phyloP scores from a whole-genome alignment of 2,113 vertebrate genomes.

The Fulica atra region DNA sequence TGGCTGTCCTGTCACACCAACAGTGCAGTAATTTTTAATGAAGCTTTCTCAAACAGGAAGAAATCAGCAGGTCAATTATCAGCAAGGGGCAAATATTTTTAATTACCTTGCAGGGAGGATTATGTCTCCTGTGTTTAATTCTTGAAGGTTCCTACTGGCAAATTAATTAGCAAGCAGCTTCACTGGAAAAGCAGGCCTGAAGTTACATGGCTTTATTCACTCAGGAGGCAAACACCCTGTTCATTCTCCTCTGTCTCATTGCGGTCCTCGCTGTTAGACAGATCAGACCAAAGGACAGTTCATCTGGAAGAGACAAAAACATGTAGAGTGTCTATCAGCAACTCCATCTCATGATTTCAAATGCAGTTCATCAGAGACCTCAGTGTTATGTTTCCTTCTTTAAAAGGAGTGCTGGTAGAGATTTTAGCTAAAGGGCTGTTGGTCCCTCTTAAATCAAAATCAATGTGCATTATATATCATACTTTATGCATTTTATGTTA shows the following conservation, averaged over 20 bases:
- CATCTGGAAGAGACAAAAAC: background rate
- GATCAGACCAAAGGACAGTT: background rate
- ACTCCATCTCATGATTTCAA: background rate
- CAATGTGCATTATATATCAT: background rate
- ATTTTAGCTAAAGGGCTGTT: background rate
- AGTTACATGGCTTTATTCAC: background rate
- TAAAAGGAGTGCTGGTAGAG: background rate
- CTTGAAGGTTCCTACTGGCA: background rate
- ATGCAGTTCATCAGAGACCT: background rate
- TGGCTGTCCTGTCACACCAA: background rate
- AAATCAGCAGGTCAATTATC: background rate
- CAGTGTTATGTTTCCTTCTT: background rate
- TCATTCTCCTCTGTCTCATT: background rate
- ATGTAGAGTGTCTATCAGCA: background rate
- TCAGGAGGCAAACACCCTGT: background rate
- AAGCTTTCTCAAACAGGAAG: background rate
- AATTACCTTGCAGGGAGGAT: conserved; percentile 37
- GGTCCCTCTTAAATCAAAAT: background rate
- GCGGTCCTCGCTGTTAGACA: background rate
- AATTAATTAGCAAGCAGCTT: conserved; percentile 41
- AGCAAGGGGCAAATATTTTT: conserved; percentile 51
- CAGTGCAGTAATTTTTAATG: background rate
- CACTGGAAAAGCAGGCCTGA: background rate
- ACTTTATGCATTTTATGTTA: background rate
- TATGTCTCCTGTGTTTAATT: background rate